phyloP scores from a whole-genome alignment of 2,888 invertebrate species.

The Temnothorax ravouxi region DNA sequence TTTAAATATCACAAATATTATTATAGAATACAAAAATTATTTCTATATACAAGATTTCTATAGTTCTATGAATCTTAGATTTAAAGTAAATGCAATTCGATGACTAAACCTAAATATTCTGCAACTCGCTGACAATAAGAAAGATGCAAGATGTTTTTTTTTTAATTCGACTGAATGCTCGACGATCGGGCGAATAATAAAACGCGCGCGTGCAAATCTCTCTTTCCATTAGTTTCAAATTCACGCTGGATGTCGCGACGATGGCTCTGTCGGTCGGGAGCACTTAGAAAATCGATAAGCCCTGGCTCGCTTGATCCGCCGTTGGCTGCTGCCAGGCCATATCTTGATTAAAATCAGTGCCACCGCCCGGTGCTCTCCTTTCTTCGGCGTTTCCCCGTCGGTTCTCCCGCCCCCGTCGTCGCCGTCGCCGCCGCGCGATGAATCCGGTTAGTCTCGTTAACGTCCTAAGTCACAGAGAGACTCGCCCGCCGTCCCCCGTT shows the following conservation, averaged over 20 bases:
- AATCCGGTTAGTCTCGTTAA: slow-evolving; percentile 86
- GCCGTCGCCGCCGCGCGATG: slow-evolving; percentile 75
- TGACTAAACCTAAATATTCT: neutral
- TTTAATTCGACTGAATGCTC: neutral
- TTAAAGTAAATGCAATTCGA: neutral
- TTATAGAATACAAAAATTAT: neutral
- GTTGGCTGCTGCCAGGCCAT: slow-evolving; percentile 84
- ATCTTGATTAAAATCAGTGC: slow-evolving; percentile 86
- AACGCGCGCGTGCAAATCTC: slow-evolving; percentile 34
- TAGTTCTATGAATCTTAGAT: neutral
- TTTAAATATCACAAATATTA: neutral
- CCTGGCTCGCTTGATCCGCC: slow-evolving; percentile 83
- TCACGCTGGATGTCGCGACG: slow-evolving; percentile 70
- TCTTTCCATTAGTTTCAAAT: slow-evolving; percentile 72
- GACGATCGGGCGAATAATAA: slow-evolving; percentile 39
- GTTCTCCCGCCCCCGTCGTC: slow-evolving; percentile 68
- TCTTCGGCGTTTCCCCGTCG: slow-evolving; percentile 68
- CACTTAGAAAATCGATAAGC: slow-evolving; percentile 85
- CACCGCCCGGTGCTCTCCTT: slow-evolving; percentile 77
- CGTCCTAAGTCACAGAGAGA: slow-evolving; percentile 80
- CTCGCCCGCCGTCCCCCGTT: slow-evolving; percentile 42
- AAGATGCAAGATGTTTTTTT: neutral
- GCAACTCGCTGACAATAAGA: neutral
- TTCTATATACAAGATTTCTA: neutral
- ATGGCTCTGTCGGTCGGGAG: slow-evolving; percentile 75